Evolutionary conservation across 2,797 vertebrate genomes (phyloP), one percentile per base, ranked within the genome.

Genomic region (Graptemys geographica): DNA sequence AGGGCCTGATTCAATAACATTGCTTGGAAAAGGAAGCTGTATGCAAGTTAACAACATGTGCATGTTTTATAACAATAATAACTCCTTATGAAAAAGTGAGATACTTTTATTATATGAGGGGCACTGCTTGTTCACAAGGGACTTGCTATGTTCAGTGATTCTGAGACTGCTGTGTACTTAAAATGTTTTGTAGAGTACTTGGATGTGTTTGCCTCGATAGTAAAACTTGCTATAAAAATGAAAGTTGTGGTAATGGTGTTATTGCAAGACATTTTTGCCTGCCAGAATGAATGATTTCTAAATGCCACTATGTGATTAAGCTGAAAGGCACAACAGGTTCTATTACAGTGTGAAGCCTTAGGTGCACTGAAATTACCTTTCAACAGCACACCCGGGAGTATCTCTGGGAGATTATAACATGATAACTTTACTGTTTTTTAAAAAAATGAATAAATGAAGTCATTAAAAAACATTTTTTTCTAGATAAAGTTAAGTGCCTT

Each of bases 361-460:
- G 96, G 96, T 96, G 88, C 95, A 80, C 55, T 93, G 88, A 97
- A 97, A 98, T 97, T 97, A 96, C 90, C 87, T 97, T 89, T 97
- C 89, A 95, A 78, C 87, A 94, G 93, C 97, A 97, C 79, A 96
- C 94, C 86, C 0, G 1, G 96, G 97, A 98, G 65, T 86, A 90
- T 92, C 93, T 97, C 90, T 89, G 49, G 65, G 90, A 97, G 96
- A 97, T 95, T 97, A 97, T 93, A 97, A 94, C 95, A 94, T 96
- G 93, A 95, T 90, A 97, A 95, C 95, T 97, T 97, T 79, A 97
- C 59, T 90, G 81, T 41, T 94, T 96, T 88, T 53, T 90, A 85
- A 92, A 96, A 96, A 96, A 97, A 96, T 93, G 94, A 97, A 97
- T 94, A 97, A 97, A 96, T 95, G 90, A 98, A 98, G 86, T 96